A percentile compares a stretch with the other conserved stretches of the same genome.
Conservation (phyloP, 2,888 invertebrate genomes). For the Chrysolina haemoptera region DNA sequence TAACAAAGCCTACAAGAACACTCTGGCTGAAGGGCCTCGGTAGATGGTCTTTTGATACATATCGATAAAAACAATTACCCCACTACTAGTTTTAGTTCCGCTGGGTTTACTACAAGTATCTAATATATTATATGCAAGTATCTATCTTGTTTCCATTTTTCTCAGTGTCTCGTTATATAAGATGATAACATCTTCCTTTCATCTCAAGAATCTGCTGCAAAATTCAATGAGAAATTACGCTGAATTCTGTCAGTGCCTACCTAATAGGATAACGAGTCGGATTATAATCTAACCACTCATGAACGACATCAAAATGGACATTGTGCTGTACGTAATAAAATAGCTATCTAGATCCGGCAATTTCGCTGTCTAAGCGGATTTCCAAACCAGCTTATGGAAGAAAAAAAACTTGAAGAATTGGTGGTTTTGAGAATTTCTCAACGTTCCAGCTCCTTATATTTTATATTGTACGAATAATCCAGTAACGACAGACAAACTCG, state of each 20-base stretch:
- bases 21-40: too few species aligned
- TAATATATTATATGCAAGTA: too few species aligned
- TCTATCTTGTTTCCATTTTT: not conserved
- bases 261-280: slow-evolving; percentile 21
- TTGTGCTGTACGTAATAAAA: slow-evolving; percentile 24
- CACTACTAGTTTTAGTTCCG: too few species aligned
- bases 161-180: slow-evolving; percentile 1
- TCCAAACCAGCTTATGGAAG: slow-evolving; percentile 13
- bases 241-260: slow-evolving; percentile 6
- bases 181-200: not conserved
- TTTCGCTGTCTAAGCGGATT: slow-evolving; percentile 20
- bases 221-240: slow-evolving; percentile 14
- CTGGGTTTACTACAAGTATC: too few species aligned
- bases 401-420: slow-evolving; percentile 18
- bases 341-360: slow-evolving; percentile 9
- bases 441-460: not conserved
- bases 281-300: slow-evolving; percentile 11
- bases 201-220: not conserved
- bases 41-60: too few species aligned
- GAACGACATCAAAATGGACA: slow-evolving; percentile 24
- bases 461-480: not conserved
- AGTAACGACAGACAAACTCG: too few species aligned
- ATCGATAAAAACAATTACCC: too few species aligned
- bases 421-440: not conserved
- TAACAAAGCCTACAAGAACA: too few species aligned